Evolutionary conservation across 2,888 invertebrate species (phyloP).

Genomic region (Pimpla rufipes): DNA sequence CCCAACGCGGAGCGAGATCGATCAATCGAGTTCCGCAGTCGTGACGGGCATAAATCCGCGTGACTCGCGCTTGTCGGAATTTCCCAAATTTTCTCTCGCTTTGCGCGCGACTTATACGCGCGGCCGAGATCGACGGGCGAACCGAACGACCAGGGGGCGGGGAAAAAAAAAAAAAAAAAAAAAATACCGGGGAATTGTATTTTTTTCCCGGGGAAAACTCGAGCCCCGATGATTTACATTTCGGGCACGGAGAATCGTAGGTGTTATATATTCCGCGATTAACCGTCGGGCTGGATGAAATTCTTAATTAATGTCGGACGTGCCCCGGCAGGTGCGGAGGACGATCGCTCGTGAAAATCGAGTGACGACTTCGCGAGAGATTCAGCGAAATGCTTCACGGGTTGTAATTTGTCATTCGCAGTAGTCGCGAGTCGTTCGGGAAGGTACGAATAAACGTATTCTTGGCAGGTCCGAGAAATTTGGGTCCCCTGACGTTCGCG

Average conservation of each 20-base stretch:
- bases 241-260: not conserved
- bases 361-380: constrained; percentile 1
- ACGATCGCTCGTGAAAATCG: constrained; percentile 1
- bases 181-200: not conserved
- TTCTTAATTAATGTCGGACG: constrained; percentile 2
- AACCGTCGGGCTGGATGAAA: not conserved
- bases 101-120: not conserved
- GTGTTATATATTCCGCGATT: not conserved
- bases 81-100: constrained; percentile 40
- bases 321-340: not conserved
- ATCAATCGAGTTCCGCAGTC: constrained; percentile 58
- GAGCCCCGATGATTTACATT: not conserved
- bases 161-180: no score
- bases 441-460: constrained; percentile 2
- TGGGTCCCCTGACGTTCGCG: not conserved
- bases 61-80: constrained; percentile 21
- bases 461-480: not conserved
- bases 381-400: constrained; percentile 10
- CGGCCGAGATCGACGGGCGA: constrained; percentile 5
- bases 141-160: no score
- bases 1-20: constrained; percentile 54
- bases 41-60: constrained; percentile 60
- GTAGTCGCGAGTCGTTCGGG: not conserved
- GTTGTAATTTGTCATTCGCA: not conserved
- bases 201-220: not conserved